Evolutionary conservation across 2,888 invertebrate species (phyloP).

Genomic region (Drosophila sordidapex): DNA sequence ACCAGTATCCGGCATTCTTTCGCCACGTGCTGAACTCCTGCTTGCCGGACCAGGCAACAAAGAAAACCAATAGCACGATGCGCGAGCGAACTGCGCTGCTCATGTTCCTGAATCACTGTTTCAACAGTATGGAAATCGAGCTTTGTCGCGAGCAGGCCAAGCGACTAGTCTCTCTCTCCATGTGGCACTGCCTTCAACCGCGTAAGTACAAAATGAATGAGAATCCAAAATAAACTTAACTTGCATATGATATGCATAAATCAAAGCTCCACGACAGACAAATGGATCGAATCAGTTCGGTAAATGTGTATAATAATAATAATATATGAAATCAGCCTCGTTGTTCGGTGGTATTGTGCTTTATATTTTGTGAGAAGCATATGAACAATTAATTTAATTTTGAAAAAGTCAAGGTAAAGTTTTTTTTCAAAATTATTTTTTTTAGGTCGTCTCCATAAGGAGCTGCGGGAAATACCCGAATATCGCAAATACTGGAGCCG

Average conservation of each 20-base stretch:
- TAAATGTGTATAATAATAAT: background rate
- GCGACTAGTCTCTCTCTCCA: conserved; percentile 94
- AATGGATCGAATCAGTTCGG: background rate
- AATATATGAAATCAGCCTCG: background rate
- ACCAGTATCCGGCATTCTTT: conserved; percentile 93
- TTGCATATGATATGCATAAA: background rate
- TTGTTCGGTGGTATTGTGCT: background rate
- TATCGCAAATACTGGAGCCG: conserved; percentile 97
- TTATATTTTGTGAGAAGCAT: background rate
- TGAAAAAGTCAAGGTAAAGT: background rate
- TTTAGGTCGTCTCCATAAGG: conserved; percentile 91
- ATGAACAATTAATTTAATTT: background rate
- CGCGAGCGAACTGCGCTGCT: conserved; percentile 94
- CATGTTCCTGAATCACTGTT: conserved; percentile 97
- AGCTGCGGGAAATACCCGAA: conserved; percentile 93
- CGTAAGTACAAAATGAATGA: conserved; percentile 85
- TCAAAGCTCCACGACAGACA: background rate
- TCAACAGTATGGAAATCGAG: conserved; percentile 98
- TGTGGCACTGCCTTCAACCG: conserved; percentile 96
- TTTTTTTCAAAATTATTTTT: background rate
- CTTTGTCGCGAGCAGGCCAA: conserved; percentile 96
- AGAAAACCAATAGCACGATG: conserved; percentile 41
- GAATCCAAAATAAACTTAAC: background rate
- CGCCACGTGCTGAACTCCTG: conserved; percentile 92
- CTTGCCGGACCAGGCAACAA: conserved; percentile 85